Conservation (phyloP, 2,888 invertebrate species). For the Lochmaea crataegi region DNA sequence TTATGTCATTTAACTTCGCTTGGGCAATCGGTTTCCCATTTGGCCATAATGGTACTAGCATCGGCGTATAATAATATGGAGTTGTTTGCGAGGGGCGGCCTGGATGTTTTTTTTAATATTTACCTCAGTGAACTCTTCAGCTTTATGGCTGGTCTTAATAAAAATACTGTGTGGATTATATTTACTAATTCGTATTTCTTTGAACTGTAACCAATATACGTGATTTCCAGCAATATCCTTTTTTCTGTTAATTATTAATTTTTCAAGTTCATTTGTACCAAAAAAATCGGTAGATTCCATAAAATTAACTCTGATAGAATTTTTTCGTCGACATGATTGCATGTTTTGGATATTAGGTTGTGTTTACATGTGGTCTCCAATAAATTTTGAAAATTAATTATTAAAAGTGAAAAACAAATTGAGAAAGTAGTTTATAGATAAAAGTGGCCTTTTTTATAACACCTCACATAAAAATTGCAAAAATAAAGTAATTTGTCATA, state of each 20-base stretch:
- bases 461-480: no score
- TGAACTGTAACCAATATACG: background rate
- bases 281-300: slow-evolving; percentile 22
- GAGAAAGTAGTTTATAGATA: no score
- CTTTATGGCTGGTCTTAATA: slow-evolving; percentile 18
- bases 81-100: slow-evolving; percentile 4
- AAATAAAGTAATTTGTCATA: no score
- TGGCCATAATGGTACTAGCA: slow-evolving; percentile 13
- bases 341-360: no score
- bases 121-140: slow-evolving; percentile 17
- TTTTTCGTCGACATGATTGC: slow-evolving; percentile 29
- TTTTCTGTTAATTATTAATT: slow-evolving; percentile 1
- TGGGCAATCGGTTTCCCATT: slow-evolving; percentile 24
- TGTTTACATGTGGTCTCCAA: no score
- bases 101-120: slow-evolving; percentile 21
- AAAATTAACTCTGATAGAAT: slow-evolving; percentile 22
- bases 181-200: slow-evolving; percentile 9
- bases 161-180: slow-evolving; percentile 24
- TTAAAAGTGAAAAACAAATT: no score
- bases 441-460: no score
- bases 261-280: slow-evolving; percentile 15
- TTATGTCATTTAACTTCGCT: background rate
- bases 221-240: background rate
- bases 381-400: no score
- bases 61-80: slow-evolving; percentile 7